Conservation (phyloP, 2,888 invertebrate species). For the Trichopria drosophilae region DNA sequence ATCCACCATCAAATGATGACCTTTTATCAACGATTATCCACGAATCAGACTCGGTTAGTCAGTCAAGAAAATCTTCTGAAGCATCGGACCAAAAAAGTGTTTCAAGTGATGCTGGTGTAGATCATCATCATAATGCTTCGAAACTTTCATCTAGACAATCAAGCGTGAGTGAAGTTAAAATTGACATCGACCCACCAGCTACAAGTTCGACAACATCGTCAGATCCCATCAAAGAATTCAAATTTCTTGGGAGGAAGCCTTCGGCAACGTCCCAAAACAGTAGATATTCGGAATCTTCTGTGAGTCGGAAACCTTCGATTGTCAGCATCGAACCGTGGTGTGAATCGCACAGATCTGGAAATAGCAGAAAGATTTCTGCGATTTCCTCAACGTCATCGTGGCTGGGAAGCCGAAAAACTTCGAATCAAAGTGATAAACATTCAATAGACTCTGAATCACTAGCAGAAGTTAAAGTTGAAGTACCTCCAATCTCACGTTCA, state of each 20-base stretch:
- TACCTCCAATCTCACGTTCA: slow-evolving; percentile 2
- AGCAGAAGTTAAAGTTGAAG: slow-evolving; percentile 2
- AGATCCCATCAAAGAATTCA: not conserved
- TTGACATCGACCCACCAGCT: not conserved
- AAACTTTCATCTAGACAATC: slow-evolving; percentile 4
- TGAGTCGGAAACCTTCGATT: slow-evolving; percentile 32
- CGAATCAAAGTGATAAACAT: too few relatives aligned
- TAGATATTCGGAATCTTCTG: slow-evolving; percentile 4
- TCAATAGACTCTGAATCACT: not conserved
- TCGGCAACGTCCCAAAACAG: slow-evolving; percentile 8
- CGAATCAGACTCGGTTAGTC: slow-evolving; percentile 15
- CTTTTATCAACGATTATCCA: slow-evolving; percentile 16
- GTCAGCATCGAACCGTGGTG: slow-evolving; percentile 36
- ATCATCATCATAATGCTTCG: too few relatives aligned
- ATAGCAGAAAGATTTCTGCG: slow-evolving; percentile 33
- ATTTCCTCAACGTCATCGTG: slow-evolving; percentile 30
- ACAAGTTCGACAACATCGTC: not conserved
- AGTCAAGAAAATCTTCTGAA: too few relatives aligned
- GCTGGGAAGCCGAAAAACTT: slow-evolving; percentile 32
- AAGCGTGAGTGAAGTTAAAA: not conserved
- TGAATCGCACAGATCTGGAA: slow-evolving; percentile 26
- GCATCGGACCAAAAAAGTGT: too few relatives aligned
- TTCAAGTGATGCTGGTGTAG: too few relatives aligned
- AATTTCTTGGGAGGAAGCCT: not conserved
- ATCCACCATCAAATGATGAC: slow-evolving; percentile 16